Evolutionary conservation across 2,888 invertebrate genomes (phyloP).

Genomic region (Stenurella melanura): DNA sequence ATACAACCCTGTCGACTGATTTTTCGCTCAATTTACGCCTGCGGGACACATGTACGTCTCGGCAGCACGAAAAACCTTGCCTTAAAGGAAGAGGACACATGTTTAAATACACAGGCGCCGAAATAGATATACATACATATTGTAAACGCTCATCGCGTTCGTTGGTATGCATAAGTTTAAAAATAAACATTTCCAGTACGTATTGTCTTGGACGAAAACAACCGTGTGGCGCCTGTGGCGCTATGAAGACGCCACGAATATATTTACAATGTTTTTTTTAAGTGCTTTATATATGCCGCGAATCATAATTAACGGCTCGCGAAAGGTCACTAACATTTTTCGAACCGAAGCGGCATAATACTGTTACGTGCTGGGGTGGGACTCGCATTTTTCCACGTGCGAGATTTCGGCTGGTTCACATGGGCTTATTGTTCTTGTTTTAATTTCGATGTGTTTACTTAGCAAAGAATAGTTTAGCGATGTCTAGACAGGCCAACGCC

Average conservation of each 20-base stretch:
- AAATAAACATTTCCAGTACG: slow-evolving; percentile 54
- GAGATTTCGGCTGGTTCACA: not conserved
- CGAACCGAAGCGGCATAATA: slow-evolving; percentile 36
- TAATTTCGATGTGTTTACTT: not conserved
- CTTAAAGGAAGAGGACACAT: slow-evolving; percentile 15
- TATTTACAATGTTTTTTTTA: slow-evolving; percentile 45
- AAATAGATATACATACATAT: slow-evolving; percentile 53
- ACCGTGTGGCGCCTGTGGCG: slow-evolving; percentile 63
- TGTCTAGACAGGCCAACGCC: slow-evolving; percentile 3
- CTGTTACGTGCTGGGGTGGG: slow-evolving; percentile 10
- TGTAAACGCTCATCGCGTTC: slow-evolving; percentile 27
- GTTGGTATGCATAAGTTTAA: slow-evolving; percentile 44
- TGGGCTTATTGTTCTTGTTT: not conserved
- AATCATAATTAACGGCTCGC: slow-evolving; percentile 44
- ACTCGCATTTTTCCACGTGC: not conserved
- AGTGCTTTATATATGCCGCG: slow-evolving; percentile 39
- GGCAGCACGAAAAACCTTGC: not conserved
- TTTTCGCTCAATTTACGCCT: not conserved
- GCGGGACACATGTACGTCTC: not conserved
- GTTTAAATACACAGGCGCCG: slow-evolving; percentile 52
- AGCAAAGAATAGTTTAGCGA: slow-evolving; percentile 9
- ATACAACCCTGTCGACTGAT: not conserved
- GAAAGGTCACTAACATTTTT: slow-evolving; percentile 46
- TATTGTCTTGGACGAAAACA: slow-evolving; percentile 60
- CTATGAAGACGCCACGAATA: slow-evolving; percentile 50